phyloP scores from a whole-genome alignment of 2,113 vertebrate genomes.

The Silurus meridionalis region DNA sequence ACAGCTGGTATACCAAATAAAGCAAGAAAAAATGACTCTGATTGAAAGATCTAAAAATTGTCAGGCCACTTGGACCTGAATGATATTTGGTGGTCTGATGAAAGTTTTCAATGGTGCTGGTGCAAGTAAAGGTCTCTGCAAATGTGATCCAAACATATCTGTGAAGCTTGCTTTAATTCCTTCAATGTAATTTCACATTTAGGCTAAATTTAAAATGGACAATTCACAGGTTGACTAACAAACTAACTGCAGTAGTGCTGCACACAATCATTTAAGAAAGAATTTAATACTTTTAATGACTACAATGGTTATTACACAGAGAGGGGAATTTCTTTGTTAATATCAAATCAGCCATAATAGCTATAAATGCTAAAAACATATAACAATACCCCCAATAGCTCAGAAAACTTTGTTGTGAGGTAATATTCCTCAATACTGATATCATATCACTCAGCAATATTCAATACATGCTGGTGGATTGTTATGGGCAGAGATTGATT shows the following conservation, averaged over 20 bases:
- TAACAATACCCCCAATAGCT: neutral
- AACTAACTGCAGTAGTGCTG: too few species aligned
- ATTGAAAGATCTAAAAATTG: neutral
- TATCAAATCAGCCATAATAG: neutral
- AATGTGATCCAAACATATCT: neutral
- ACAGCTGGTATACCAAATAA: neutral
- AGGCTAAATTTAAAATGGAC: neutral
- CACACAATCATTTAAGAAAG: too few species aligned
- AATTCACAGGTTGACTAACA: neutral
- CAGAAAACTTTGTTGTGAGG: neutral
- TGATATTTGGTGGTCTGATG: neutral
- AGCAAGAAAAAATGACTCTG: neutral
- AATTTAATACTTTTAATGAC: too few species aligned
- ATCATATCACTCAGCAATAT: neutral
- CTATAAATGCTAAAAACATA: neutral
- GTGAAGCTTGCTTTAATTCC: too few species aligned
- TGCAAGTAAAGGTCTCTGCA: neutral
- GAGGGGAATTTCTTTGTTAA: too few species aligned
- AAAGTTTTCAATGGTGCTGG: neutral
- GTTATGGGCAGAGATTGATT: neutral
- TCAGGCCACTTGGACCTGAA: neutral
- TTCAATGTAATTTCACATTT: neutral
- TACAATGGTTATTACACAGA: too few species aligned
- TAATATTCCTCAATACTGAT: neutral
- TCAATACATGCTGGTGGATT: neutral